A percentile compares a stretch with the other conserved stretches of the same genome.
Evolutionary conservation across 2,888 invertebrate species (phyloP).

Genomic region (Cactoblastis cactorum): DNA sequence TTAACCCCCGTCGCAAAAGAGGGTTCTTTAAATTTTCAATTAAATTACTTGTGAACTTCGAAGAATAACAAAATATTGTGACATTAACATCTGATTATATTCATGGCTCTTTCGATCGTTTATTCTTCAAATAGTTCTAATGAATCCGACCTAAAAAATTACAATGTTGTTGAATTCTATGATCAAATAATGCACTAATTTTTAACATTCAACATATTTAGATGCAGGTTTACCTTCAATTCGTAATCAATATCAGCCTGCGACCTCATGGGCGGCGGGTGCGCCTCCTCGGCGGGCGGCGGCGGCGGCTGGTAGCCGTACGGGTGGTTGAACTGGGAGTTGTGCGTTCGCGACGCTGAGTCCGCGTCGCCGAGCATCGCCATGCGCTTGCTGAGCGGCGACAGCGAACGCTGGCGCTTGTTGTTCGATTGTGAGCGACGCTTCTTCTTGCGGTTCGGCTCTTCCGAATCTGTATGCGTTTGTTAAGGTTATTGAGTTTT

Average conservation of each 20-base stretch:
- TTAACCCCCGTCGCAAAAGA: no score
- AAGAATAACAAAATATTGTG: no score
- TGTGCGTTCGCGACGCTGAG: constrained; percentile 66
- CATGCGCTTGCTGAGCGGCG: constrained; percentile 91
- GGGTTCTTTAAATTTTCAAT: no score
- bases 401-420: constrained; percentile 85
- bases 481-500: no score
- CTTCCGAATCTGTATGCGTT: constrained; percentile 63
- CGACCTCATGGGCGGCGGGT: constrained; percentile 51
- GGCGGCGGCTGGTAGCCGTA: constrained; percentile 81
- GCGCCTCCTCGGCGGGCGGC: constrained; percentile 63
- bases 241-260: constrained; percentile 82
- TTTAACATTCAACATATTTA: no score
- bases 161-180: no score
- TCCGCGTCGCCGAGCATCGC: constrained; percentile 82
- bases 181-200: no score
- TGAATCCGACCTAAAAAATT: no score
- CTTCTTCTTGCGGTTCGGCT: constrained; percentile 79
- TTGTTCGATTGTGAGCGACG: constrained; percentile 77
- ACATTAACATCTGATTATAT: no score
- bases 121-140: no score
- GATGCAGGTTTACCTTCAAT: constrained; percentile 78
- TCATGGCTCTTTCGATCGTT: no score
- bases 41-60: no score
- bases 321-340: constrained; percentile 85